Base-by-base conservation (phyloP, 2,888 invertebrate species). In the Lucinisca nassula region DNA sequence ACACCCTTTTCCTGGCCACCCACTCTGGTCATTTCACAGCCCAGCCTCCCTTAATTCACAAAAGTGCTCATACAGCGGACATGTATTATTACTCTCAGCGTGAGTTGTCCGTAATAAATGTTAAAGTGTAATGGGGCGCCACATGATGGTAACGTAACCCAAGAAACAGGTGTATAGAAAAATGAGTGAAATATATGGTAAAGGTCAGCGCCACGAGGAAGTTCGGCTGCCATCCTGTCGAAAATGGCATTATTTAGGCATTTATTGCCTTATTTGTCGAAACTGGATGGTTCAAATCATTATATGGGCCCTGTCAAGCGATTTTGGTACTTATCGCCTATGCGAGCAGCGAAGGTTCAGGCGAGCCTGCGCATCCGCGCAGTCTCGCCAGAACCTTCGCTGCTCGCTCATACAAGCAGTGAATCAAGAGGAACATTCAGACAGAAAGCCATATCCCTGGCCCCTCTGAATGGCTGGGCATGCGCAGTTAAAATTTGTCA, bases 1-100 rank as follows among this genome's bases (percentile, higher is more conserved):
- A 45, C 17, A 45, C 45, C 45, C 10, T 45, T 45, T 45, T 45
- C 45, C 30, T 67, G 67, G 21, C 67, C 67, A 67, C 67, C 67
- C 67, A 67, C 35, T 67, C 67, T 35, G 67, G 67, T 67, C 67
- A 35, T 67, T 67, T 67, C 32, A 67, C 67, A 67, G 67, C 21
- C 67, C 67, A 35, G 32, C 67, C 67, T 35, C 17, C 21, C 12
- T 32, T 30, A 67, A 67, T 67, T 32, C 21, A 35, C 12, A 21
- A 67, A 67, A 6, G 35, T 35, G 32, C 21, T 17, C 67, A 17
- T 67, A 67, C 35, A 67, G 67, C 24, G 67, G 3, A 67, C 17
- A 35, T 4, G 67, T 30, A 67, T 67, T 67, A 35, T 67, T n/a
- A 8, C 3, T 8, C 35, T 21, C 35, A 24, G 35, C 67, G 35